Evolutionary conservation across 2,113 vertebrate genomes (phyloP), one percentile per base, ranked within the genome.

Genomic region (Anolis carolinensis): DNA sequence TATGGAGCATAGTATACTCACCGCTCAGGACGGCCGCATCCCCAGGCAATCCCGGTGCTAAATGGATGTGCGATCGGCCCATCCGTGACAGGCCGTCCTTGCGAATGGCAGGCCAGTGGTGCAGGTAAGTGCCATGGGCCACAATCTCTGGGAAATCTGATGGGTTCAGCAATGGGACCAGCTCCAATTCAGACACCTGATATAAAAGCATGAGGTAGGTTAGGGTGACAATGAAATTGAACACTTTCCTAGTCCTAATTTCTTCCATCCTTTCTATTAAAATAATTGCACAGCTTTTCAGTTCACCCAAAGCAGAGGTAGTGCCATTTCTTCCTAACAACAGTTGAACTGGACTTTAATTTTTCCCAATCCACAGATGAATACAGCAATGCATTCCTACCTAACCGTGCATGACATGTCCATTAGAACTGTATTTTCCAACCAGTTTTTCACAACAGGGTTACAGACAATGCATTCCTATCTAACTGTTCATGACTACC

Each of bases 1-100:
- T 16, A 14, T 11, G 1, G 1, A 44, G 27, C 25, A n/a, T 5
- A 20, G 13, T 27, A 13, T 10, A 92, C 95, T 95, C 63, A 98
- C 98, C 98, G 14, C 98, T 98, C 90, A 97, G 94, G 76, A 98
- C 91, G 0, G 89, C 93, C 0, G 94, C 90, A 13, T 97, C 96
- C 23, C 95, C 97, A 13, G 96, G 97, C 79, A 98, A 94, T 14
- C 97, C 97, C 0, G 95, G 82, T 0, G 97, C 97, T 91, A 98
- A 93, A 86, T 98, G 98, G 88, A 98, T 98, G 89, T 98, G 98
- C 0, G 93, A 96, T 55, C 98, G 96, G 3, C 90, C 95, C 95
- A 95, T 96, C 87, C 97, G 89, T 68, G 94, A 96, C 85, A 98
- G 94, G 62, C 98, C 98, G 23, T 90, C 85, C 44, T 90, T 93